phyloP scores from a whole-genome alignment of 2,888 invertebrate species.

The Euphydryas editha region DNA sequence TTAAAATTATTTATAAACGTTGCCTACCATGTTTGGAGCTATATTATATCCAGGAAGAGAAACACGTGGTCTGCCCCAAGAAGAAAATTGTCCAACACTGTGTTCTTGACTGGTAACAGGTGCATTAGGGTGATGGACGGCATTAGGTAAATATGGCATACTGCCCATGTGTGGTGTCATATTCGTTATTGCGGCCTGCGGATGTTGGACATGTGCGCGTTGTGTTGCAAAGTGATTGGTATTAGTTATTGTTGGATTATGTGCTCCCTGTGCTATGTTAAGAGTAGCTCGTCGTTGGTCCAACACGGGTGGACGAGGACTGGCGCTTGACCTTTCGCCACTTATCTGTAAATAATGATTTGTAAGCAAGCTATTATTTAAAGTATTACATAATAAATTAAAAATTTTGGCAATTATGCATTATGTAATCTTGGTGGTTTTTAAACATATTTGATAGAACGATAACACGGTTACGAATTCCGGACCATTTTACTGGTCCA shows the following conservation, averaged over 20 bases:
- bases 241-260: slow-evolving; percentile 43
- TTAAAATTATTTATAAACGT: too few species aligned
- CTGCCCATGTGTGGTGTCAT: slow-evolving; percentile 61
- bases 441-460: too few species aligned
- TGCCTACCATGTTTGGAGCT: slow-evolving; percentile 61
- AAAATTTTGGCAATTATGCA: too few species aligned
- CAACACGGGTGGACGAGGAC: slow-evolving; percentile 61
- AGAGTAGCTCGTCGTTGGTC: slow-evolving; percentile 65
- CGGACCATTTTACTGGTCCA: too few species aligned
- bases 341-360: slow-evolving; percentile 50
- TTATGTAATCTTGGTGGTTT: too few species aligned
- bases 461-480: too few species aligned
- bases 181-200: slow-evolving; percentile 35
- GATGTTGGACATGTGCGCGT: slow-evolving; percentile 43
- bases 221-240: slow-evolving; percentile 54
- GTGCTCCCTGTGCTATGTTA: slow-evolving; percentile 41
- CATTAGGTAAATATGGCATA: slow-evolving; percentile 68
- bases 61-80: slow-evolving; percentile 66
- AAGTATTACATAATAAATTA: too few species aligned
- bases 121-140: slow-evolving; percentile 53
- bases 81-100: slow-evolving; percentile 56
- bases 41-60: slow-evolving; percentile 65
- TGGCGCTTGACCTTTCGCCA: slow-evolving; percentile 67
- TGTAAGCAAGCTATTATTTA: neutral
- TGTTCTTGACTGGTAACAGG: slow-evolving; percentile 53